Evolutionary conservation across 1,140 invertebrate genomes (phyloP).

Genomic region (Amyelois transitella): DNA sequence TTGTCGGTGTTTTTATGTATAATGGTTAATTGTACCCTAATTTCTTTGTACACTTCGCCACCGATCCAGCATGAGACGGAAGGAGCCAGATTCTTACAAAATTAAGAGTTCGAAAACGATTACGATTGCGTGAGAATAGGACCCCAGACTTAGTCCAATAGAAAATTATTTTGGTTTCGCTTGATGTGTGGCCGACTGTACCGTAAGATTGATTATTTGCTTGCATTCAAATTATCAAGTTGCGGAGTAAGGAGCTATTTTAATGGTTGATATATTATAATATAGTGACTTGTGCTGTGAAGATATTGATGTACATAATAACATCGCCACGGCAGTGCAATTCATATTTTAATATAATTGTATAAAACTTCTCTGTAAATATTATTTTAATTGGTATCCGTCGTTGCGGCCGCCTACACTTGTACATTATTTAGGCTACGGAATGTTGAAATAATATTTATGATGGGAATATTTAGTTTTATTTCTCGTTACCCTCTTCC

Average conservation of each 20-base stretch:
- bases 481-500: slow-evolving; percentile 23
- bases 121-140: too few relatives aligned
- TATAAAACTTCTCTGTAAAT: slow-evolving; percentile 57
- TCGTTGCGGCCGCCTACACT: slow-evolving; percentile 25
- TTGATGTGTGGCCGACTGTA: background rate
- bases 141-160: too few relatives aligned
- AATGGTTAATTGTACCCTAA: slow-evolving; percentile 7
- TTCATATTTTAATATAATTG: slow-evolving; percentile 22
- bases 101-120: too few relatives aligned
- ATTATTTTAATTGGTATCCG: slow-evolving; percentile 58
- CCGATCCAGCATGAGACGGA: background rate
- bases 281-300: slow-evolving; percentile 21
- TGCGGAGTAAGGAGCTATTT: slow-evolving; percentile 43
- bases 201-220: background rate
- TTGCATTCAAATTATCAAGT: slow-evolving; percentile 28
- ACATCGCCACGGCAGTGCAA: slow-evolving; percentile 25
- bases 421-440: slow-evolving; percentile 49
- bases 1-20: slow-evolving; percentile 12
- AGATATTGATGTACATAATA: slow-evolving; percentile 14
- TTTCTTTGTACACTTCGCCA: background rate
- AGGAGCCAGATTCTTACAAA: too few relatives aligned
- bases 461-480: slow-evolving; percentile 50
- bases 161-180: too few relatives aligned
- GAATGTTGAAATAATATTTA: slow-evolving; percentile 70
- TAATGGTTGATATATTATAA: slow-evolving; percentile 30